phyloP scores from a whole-genome alignment of 1,140 invertebrate genomes.

The Reticulitermes speratus region DNA sequence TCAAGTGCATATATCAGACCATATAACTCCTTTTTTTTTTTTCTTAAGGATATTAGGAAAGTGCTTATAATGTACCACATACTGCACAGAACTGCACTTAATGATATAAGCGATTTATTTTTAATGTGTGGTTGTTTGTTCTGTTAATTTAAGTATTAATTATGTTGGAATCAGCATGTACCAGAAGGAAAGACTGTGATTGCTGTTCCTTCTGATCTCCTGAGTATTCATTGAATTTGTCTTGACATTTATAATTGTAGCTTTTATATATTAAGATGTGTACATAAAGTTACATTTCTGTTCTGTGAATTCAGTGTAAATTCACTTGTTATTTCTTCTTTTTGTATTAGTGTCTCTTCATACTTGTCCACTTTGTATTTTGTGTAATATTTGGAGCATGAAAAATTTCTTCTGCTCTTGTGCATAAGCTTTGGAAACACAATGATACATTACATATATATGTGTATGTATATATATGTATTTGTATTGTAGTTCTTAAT shows the following conservation, averaged over 20 bases:
- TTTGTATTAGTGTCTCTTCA: not conserved
- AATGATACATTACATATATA: not conserved
- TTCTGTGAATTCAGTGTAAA: not conserved
- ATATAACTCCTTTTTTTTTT: not conserved
- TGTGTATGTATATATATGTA: not conserved
- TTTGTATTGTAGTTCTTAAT: not conserved
- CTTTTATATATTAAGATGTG: not conserved
- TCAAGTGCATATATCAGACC: not conserved
- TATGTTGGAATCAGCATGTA: not conserved
- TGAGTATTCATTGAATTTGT: not conserved
- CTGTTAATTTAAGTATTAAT: not conserved
- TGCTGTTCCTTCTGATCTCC: constrained; percentile 4
- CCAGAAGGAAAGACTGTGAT: not conserved
- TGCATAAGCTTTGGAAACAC: not conserved
- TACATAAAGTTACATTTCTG: not conserved
- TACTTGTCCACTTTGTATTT: constrained; percentile 11
- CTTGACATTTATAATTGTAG: not conserved
- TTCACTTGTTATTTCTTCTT: not conserved
- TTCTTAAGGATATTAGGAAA: not conserved
- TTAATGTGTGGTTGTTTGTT: not conserved
- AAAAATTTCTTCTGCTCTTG: not conserved
- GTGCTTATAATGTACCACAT: not conserved
- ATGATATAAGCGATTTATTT: not conserved
- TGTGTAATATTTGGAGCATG: constrained; percentile 29
- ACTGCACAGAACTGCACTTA: not conserved